phyloP scores from a whole-genome alignment of 2,797 vertebrate species.

The Paguma larvata region DNA sequence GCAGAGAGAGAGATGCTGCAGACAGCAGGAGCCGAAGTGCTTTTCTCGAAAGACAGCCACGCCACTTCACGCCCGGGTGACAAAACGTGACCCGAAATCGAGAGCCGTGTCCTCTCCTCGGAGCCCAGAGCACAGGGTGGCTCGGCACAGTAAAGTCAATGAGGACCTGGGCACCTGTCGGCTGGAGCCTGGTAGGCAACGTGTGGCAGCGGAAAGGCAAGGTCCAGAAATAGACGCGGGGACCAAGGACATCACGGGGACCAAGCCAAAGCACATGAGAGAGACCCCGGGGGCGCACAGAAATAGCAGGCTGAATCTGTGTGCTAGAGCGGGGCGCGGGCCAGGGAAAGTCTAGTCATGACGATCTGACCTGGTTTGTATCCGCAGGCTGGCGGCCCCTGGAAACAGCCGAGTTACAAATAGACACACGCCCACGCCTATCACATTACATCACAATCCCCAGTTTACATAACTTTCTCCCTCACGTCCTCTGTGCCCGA shows the following conservation, averaged over 20 bases:
- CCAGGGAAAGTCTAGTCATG: not conserved
- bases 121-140: not conserved
- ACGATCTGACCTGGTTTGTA: not conserved
- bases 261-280: not conserved
- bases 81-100: not conserved
- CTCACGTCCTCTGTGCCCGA: not conserved
- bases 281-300: not conserved
- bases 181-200: too few relatives aligned
- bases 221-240: not conserved
- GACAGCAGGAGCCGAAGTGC: not conserved
- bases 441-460: not conserved
- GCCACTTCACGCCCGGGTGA: not conserved
- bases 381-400: not conserved
- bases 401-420: not conserved
- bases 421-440: not conserved
- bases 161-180: accelerated
- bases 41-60: not conserved
- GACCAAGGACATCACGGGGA: not conserved
- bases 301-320: not conserved
- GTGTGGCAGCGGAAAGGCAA: not conserved
- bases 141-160: accelerated
- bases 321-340: accelerated
- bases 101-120: not conserved
- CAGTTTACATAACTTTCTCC: not conserved
- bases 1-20: not conserved